These are phyloP conservation scores for Lacanobia wlatinum DNA, from an alignment of 2,888 invertebrate species.

Conservation along the genomic window DNA sequence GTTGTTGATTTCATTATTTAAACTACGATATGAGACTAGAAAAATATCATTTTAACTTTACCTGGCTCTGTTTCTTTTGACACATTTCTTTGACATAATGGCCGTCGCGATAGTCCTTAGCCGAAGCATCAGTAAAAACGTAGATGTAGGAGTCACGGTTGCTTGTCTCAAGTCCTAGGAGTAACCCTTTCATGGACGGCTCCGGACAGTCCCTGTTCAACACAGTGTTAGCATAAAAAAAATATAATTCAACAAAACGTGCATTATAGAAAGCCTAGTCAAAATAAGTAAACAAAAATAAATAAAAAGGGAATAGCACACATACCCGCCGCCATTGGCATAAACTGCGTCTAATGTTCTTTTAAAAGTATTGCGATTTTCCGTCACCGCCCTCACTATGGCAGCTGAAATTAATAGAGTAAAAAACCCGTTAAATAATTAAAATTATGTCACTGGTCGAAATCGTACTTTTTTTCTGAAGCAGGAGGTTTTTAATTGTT, in stretches of 20 bases:
- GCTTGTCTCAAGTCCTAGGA: constrained; percentile 64
- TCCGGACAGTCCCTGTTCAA: constrained; percentile 64
- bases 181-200: constrained; percentile 64
- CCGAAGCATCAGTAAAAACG: constrained; percentile 73
- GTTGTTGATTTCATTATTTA: no score
- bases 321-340: background rate
- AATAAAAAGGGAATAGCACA: background rate
- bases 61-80: constrained; percentile 68
- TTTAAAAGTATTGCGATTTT: background rate
- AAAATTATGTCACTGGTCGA: no score
- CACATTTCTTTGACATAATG: constrained; percentile 61
- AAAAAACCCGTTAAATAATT: background rate
- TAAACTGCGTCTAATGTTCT: background rate
- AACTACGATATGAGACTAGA: background rate
- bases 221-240: background rate
- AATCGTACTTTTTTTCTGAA: no score
- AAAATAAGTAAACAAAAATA: background rate
- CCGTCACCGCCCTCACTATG: background rate
- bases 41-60: constrained; percentile 27
- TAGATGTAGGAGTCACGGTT: constrained; percentile 66
- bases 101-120: constrained; percentile 61
- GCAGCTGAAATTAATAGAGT: background rate
- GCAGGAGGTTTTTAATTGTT: no score
- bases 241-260: no score
- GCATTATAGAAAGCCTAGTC: background rate